Evolutionary conservation across 2,888 invertebrate species (phyloP).

Genomic region (Pegoplata infirma): DNA sequence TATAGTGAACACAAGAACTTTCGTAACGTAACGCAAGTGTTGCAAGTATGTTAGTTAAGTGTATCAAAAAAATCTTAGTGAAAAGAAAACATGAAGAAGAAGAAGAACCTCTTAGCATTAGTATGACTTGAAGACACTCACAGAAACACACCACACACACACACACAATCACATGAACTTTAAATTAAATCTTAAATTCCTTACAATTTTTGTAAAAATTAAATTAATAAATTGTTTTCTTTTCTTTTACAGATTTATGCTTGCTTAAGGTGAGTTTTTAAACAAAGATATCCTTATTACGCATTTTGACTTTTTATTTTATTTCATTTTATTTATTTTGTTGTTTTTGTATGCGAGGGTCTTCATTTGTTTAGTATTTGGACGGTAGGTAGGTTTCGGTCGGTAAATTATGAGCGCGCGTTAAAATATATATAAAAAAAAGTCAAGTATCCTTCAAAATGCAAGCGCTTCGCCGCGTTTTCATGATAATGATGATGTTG

Average conservation of each 20-base stretch:
- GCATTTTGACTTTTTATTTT: conserved; percentile 57
- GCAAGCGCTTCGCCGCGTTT: conserved; percentile 63
- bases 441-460: conserved; percentile 57
- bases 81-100: conserved; percentile 4
- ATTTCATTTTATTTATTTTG: neutral
- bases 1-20: conserved; percentile 46
- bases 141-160: neutral
- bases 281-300: conserved; percentile 50
- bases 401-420: conserved; percentile 59
- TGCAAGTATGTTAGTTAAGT: conserved; percentile 62
- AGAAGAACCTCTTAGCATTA: conserved; percentile 51
- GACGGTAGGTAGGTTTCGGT: conserved; percentile 39
- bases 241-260: conserved; percentile 20
- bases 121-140: conserved; percentile 20
- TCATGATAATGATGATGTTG: conserved; percentile 32
- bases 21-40: conserved; percentile 58
- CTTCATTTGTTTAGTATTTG: neutral
- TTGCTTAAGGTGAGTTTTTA: conserved; percentile 32
- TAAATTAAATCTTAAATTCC: conserved; percentile 35
- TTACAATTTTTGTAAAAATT: conserved; percentile 24
- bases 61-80: conserved; percentile 60
- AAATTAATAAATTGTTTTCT: conserved; percentile 31
- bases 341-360: conserved; percentile 27
- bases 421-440: conserved; percentile 41
- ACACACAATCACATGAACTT: conserved; percentile 10